A percentile compares a stretch with the other conserved stretches of the same genome.
Conservation (phyloP, 2,797 vertebrate genomes). For the Acomys russatus region DNA sequence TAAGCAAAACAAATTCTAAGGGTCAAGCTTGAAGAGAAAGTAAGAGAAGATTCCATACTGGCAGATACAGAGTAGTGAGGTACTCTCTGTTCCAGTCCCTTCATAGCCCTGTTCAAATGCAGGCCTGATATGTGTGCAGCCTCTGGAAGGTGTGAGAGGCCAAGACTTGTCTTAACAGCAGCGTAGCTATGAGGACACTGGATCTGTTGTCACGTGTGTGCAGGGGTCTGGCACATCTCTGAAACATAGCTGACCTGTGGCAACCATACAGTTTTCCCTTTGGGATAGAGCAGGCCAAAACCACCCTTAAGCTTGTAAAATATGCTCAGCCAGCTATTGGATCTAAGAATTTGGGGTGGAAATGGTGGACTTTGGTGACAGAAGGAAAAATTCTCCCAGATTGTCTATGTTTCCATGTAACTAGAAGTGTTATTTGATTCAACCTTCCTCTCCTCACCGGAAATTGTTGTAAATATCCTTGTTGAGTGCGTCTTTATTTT, state of each 20-base stretch:
- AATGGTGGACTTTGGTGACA: background rate
- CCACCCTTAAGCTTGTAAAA: background rate
- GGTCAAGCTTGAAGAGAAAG: background rate
- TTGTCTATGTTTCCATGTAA: background rate
- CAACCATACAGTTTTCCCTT: background rate
- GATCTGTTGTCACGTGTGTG: background rate
- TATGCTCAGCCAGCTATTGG: background rate
- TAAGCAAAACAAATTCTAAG: background rate
- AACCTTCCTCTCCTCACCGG: constrained; percentile 22
- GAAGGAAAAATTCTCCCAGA: background rate
- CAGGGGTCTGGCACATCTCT: background rate
- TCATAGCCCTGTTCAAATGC: background rate
- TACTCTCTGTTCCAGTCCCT: background rate
- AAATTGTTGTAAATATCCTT: constrained; percentile 38
- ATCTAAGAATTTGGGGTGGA: background rate
- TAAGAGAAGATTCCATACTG: background rate
- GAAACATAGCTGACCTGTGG: background rate
- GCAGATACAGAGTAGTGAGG: background rate
- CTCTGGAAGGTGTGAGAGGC: background rate
- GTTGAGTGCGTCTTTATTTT: background rate
- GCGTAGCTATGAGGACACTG: background rate
- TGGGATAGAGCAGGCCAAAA: background rate
- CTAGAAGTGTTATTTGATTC: background rate
- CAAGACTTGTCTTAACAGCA: background rate
- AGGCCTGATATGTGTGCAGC: background rate